Percentiles rank a stretch among this genome's conserved stretches.
These are phyloP conservation scores for Lepilemur septentrionalis DNA, from an alignment of 2,797 vertebrate genomes.

Conservation along the genomic window DNA sequence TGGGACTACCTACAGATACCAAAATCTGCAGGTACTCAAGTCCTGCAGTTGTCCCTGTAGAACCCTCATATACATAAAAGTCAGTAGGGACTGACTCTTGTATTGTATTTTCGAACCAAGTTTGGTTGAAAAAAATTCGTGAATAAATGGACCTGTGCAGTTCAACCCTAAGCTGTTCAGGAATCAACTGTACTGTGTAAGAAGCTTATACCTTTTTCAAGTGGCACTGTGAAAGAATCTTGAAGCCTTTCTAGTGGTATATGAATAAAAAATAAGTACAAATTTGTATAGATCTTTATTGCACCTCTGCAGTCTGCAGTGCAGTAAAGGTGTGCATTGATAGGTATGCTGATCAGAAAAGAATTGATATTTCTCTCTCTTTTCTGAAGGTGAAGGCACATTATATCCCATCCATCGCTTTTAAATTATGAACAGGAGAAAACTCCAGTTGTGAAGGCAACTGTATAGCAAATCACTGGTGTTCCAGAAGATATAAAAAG, in stretches of 20 bases:
- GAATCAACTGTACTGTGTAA: background rate
- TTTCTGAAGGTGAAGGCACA: background rate
- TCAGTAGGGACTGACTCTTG: too few relatives aligned
- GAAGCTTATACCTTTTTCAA: background rate
- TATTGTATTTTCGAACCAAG: too few relatives aligned
- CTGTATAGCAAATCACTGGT: background rate
- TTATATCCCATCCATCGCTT: background rate
- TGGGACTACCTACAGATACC: too few relatives aligned
- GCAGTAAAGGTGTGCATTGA: background rate
- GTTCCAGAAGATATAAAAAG: background rate
- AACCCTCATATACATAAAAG: too few relatives aligned
- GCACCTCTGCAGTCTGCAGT: background rate
- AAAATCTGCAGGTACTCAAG: too few relatives aligned
- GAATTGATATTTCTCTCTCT: background rate
- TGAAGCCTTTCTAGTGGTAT: conserved; percentile 14
- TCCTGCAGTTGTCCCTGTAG: too few relatives aligned
- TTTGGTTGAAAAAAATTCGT: background rate
- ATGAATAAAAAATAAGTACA: background rate
- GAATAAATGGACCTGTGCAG: background rate
- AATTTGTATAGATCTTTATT: background rate
- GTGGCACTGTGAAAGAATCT: background rate
- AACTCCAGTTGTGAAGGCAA: background rate
- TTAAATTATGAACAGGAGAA: background rate
- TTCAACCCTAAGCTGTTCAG: background rate
- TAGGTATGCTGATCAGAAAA: background rate